These are phyloP conservation scores for Phacellophora camtschatica DNA, from an alignment of 30 jellyfish, hydroid and myxozoan species.

Conservation along the genomic window DNA sequence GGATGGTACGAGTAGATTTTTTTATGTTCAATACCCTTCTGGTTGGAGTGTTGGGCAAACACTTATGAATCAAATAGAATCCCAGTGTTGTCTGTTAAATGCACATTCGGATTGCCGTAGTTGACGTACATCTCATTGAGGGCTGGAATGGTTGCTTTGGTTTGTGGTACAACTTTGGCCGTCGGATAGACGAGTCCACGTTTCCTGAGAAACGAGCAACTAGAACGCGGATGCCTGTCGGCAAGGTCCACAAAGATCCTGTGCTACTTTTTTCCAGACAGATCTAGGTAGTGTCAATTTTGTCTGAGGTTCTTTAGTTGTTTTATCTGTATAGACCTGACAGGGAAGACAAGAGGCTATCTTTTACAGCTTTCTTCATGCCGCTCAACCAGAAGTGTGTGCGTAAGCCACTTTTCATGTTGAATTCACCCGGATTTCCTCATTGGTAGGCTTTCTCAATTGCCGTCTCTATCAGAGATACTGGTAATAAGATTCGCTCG, in stretches of 20 bases:
- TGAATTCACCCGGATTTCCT: slow-evolving; percentile 54
- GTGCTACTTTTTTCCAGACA: slow-evolving; percentile 62
- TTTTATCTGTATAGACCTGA: slow-evolving; percentile 35
- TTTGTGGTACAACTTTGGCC: slow-evolving; percentile 40
- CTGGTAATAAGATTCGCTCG: too few relatives aligned
- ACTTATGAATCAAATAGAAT: slow-evolving; percentile 21
- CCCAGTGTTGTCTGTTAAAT: slow-evolving; percentile 61
- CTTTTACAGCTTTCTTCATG: slow-evolving; percentile 10
- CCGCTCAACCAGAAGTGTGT: slow-evolving; percentile 56
- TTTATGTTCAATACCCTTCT: background rate
- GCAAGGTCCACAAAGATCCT: slow-evolving; percentile 64
- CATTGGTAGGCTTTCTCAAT: slow-evolving; percentile 50
- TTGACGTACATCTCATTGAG: slow-evolving; percentile 34
- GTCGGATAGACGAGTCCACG: too few relatives aligned
- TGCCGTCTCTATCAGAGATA: too few relatives aligned
- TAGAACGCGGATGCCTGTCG: too few relatives aligned
- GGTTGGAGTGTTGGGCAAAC: background rate
- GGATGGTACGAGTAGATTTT: slow-evolving; percentile 30
- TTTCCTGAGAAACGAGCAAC: too few relatives aligned
- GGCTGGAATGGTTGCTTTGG: slow-evolving; percentile 35
- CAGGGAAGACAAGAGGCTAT: slow-evolving; percentile 29
- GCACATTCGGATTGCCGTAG: slow-evolving; percentile 46
- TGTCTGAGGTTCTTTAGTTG: slow-evolving; percentile 59
- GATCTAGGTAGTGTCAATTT: slow-evolving; percentile 1
- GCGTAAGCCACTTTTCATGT: slow-evolving; percentile 40